These are phyloP conservation scores for Caradrina kadenii DNA, from an alignment of 2,888 invertebrate species.

Conservation along the genomic window DNA sequence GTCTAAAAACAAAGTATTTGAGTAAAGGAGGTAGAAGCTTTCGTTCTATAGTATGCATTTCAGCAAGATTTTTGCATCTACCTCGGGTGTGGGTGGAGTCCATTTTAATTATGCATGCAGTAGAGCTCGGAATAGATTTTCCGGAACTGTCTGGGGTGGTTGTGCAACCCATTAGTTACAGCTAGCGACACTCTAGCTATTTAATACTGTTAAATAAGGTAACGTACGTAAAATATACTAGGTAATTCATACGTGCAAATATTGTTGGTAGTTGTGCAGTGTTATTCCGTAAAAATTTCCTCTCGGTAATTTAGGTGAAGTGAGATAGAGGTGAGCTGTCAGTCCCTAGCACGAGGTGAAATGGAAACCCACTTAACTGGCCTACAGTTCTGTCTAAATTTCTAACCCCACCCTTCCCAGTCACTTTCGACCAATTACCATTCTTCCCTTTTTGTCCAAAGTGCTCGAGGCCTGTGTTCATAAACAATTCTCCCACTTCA, in stretches of 20 bases:
- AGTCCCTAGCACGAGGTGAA: no score
- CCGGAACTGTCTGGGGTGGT: slow-evolving; percentile 25
- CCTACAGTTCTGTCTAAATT: no score
- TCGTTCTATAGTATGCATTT: background rate
- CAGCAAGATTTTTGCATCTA: background rate
- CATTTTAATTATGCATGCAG: slow-evolving; percentile 44
- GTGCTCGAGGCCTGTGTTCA: no score
- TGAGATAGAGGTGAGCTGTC: no score
- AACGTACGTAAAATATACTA: background rate
- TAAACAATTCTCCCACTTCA: no score
- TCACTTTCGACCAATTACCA: no score
- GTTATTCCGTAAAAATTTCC: no score
- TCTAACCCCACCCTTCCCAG: no score
- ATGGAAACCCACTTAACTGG: no score
- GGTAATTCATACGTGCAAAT: background rate
- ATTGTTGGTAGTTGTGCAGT: background rate
- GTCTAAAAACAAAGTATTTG: background rate
- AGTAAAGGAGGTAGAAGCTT: background rate
- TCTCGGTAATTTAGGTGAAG: no score
- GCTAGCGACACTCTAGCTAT: slow-evolving; percentile 5
- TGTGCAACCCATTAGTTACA: background rate
- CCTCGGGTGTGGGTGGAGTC: background rate
- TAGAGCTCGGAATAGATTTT: slow-evolving; percentile 32
- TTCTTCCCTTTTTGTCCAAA: no score
- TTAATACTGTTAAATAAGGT: background rate